Evolutionary conservation across 2,113 vertebrate genomes (phyloP).

Genomic region (Austrofundulus limnaeus): DNA sequence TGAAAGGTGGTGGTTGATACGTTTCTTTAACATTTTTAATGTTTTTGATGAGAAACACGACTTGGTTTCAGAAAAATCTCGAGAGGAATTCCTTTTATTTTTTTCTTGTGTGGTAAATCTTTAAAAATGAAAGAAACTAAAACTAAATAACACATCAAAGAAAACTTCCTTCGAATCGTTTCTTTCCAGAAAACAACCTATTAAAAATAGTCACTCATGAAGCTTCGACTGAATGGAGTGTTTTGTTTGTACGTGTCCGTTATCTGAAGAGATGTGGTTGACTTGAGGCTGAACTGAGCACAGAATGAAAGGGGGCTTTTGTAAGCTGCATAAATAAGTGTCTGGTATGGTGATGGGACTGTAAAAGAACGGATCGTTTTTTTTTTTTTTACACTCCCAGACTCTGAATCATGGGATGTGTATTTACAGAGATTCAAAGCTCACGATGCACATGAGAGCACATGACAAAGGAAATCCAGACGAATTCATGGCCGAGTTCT

Average conservation of each 20-base stretch:
- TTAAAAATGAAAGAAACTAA: no score
- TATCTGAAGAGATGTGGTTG: constrained; percentile 35
- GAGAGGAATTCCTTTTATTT: no score
- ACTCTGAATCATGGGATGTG: background rate
- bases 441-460: background rate
- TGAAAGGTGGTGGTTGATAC: no score
- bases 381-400: constrained; percentile 9
- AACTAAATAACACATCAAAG: no score
- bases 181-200: no score
- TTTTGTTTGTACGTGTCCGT: constrained; percentile 6
- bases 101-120: no score
- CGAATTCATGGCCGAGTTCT: background rate
- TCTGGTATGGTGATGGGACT: constrained; percentile 54
- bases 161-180: no score
- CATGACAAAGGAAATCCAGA: background rate
- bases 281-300: constrained; percentile 7
- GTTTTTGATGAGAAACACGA: no score
- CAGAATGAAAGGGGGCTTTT: constrained; percentile 57
- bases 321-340: constrained; percentile 53
- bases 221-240: background rate
- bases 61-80: no score
- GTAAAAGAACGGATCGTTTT: constrained; percentile 22
- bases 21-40: no score
- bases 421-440: constrained; percentile 10
- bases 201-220: constrained; percentile 2